Evolutionary conservation across 2,888 invertebrate species (phyloP).

Genomic region (Stenodera caucasica): DNA sequence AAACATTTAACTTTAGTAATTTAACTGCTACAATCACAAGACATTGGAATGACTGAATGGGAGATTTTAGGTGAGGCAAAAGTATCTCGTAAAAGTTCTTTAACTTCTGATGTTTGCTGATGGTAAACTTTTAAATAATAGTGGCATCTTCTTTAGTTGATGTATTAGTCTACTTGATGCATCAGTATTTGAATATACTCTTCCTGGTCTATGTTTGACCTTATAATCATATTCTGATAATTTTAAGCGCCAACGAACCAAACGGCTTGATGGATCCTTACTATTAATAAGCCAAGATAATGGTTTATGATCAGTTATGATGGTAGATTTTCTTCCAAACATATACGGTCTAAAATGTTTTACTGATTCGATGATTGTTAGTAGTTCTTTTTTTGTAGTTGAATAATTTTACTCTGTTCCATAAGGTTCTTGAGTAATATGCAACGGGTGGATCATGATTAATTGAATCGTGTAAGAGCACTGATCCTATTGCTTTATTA

Average conservation of each 20-base stretch:
- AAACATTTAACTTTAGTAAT: neutral
- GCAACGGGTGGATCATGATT: constrained; percentile 25
- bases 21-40: neutral
- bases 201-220: constrained; percentile 41
- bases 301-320: constrained; percentile 46
- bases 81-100: neutral
- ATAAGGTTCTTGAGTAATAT: constrained; percentile 30
- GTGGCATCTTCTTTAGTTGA: neutral
- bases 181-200: constrained; percentile 40
- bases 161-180: constrained; percentile 16
- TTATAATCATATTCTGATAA: constrained; percentile 44
- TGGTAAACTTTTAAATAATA: neutral
- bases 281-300: constrained; percentile 44
- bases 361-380: constrained; percentile 19
- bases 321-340: constrained; percentile 14
- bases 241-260: constrained; percentile 43
- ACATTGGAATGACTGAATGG: neutral
- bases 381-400: constrained; percentile 27
- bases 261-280: constrained; percentile 40
- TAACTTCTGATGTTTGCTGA: neutral
- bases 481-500: constrained; percentile 40
- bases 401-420: constrained; percentile 24
- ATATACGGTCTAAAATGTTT: constrained; percentile 21
- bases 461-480: constrained; percentile 27
- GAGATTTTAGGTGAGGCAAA: neutral